Evolutionary conservation across 1,140 invertebrate genomes (phyloP), one percentile per base, ranked within the genome.

Genomic region (Aphelinus certus): DNA sequence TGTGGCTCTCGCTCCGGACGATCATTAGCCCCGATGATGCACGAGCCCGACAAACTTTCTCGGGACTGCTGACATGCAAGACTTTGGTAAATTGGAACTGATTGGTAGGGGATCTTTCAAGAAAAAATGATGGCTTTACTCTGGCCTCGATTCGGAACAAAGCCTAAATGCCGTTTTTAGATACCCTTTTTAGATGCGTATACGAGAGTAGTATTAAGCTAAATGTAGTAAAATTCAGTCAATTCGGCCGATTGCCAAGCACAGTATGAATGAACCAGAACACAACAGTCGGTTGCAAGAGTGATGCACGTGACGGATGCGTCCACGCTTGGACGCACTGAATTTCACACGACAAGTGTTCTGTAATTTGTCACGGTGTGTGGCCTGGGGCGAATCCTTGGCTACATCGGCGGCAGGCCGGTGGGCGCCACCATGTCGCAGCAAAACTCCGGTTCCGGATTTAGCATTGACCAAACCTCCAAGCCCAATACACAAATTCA

Each of bases 391-490:
- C 85, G 85, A 82, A 87, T 88, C 47, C 82, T 88, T 75, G 86
- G 86, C 86, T 86, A 85, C 81, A 87, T 87, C 85, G 86, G 85
- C 85, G 85, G 84, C 74, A 82, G 84, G 80, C 85, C 86, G 86
- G 85, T 87, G 85, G 82, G 83, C 84, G 80, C 82, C 83, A 83
- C 76, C 75, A 87, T 87, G 85, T 87, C 86, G 47, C 84, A 87
- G 73, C 84, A 84, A 3, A 80, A 1, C 81, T 81, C n/a, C 65
- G 80, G 67, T 81, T 80, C 73, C 78, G 81, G 26, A 53, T 71
- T 73, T 81, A 83, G 77, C 80, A 73, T 71, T 80, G 83, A 76
- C 74, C 51, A 53, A 53, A 4, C 9, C 4, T 7, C 26, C 73
- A 81, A 43, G 78, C 72, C 42, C 0, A 77, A 70, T 3, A 79